Evolutionary conservation across 2,113 vertebrate species (phyloP).

Genomic region (Struthio camelus): DNA sequence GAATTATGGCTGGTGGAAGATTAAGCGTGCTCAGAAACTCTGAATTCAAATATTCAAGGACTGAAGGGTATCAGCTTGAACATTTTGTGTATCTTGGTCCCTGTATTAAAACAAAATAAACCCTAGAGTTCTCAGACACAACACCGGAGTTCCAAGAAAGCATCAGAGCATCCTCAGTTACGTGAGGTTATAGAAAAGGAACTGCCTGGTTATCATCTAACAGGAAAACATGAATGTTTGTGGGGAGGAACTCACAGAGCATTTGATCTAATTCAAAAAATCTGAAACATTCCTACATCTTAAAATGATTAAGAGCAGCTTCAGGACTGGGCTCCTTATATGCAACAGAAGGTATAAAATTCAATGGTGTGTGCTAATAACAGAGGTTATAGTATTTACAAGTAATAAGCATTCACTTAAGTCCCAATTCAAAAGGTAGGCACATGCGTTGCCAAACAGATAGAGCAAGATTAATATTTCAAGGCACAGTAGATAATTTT

Average conservation of each 20-base stretch:
- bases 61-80: neutral
- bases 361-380: neutral
- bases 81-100: neutral
- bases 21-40: neutral
- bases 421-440: neutral
- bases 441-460: neutral
- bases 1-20: neutral
- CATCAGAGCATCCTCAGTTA: neutral
- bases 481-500: neutral
- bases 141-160: neutral
- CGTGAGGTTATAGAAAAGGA: neutral
- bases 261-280: neutral
- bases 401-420: neutral
- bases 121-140: neutral
- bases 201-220: neutral
- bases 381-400: neutral
- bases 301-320: neutral
- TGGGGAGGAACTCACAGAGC: neutral
- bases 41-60: neutral
- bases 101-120: neutral
- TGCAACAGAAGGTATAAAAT: neutral
- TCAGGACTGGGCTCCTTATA: neutral
- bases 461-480: neutral
- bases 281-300: neutral
- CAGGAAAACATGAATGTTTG: neutral